phyloP scores from a whole-genome alignment of 2,888 invertebrate genomes.

The Dimorphilus gyrociliatus region DNA sequence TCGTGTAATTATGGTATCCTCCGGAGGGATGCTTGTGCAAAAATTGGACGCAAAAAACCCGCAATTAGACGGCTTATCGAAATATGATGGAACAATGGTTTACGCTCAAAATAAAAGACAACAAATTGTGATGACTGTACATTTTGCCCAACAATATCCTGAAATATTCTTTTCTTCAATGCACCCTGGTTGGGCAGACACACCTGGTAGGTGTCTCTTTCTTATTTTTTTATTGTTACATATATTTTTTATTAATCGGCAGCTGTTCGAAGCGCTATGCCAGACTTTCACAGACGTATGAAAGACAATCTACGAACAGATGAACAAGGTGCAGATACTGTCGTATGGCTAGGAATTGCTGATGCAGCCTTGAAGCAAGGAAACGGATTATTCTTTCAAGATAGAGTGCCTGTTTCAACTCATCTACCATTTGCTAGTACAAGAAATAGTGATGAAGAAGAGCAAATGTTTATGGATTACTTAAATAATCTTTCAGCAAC shows the following conservation, averaged over 20 bases:
- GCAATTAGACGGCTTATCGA: constrained; percentile 36
- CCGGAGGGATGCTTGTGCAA: constrained; percentile 41
- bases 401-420: too few species aligned
- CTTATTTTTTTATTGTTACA: background rate
- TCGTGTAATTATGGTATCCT: constrained; percentile 36
- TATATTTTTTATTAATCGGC: constrained; percentile 2
- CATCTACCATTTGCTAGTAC: too few species aligned
- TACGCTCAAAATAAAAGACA: constrained; percentile 42
- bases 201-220: constrained; percentile 27
- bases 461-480: too few species aligned
- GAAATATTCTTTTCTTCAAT: constrained; percentile 39
- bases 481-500: too few species aligned
- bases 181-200: constrained; percentile 43
- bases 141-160: constrained; percentile 33
- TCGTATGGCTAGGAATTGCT: constrained; percentile 39
- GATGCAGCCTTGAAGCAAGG: constrained; percentile 20
- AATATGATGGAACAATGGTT: constrained; percentile 40
- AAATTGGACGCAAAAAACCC: constrained; percentile 37
- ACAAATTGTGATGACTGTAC: constrained; percentile 37
- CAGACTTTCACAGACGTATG: constrained; percentile 39
- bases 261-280: constrained; percentile 28
- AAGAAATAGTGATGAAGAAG: too few species aligned
- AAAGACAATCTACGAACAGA: constrained; percentile 35
- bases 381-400: constrained; percentile 39
- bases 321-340: constrained; percentile 40